Percentiles rank a stretch among this genome's conserved stretches.
Conservation (phyloP, 2,888 invertebrate species). For the Escarpia spicata region DNA sequence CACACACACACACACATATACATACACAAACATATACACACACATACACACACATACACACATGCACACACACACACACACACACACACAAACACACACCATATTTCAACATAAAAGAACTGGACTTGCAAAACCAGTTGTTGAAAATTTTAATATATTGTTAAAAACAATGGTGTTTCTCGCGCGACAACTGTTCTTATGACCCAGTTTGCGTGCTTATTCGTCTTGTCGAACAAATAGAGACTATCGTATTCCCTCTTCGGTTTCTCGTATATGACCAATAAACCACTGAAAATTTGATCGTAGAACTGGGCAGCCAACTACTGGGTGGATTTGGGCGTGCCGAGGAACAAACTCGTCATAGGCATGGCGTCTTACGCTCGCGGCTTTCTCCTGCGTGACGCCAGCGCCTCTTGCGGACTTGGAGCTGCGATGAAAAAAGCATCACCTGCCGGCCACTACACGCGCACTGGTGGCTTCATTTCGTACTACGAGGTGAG, state of each 20-base stretch:
- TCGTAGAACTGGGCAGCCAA: conserved; percentile 41
- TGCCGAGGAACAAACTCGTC: conserved; percentile 50
- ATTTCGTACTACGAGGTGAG: conserved; percentile 58
- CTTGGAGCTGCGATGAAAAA: conserved; percentile 50
- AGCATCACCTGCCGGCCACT: conserved; percentile 47
- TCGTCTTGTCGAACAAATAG: neutral
- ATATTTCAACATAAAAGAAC: too few relatives aligned
- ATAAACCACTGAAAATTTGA: neutral
- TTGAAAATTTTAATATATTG: too few relatives aligned
- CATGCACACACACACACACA: too few relatives aligned
- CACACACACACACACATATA: too few relatives aligned
- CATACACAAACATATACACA: too few relatives aligned
- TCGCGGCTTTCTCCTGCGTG: conserved; percentile 49
- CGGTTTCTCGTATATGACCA: neutral
- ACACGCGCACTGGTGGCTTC: conserved; percentile 54
- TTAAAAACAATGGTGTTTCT: too few relatives aligned
- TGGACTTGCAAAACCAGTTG: too few relatives aligned
- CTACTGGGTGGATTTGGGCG: conserved; percentile 54
- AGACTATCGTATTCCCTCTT: too few relatives aligned
- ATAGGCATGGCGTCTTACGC: conserved; percentile 57
- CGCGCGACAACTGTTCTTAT: too few relatives aligned
- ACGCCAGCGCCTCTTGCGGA: conserved; percentile 37
- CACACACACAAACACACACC: too few relatives aligned
- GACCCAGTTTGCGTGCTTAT: neutral
- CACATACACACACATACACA: too few relatives aligned